Evolutionary conservation across 92 coral and sea anemone genomes (phyloP).

Genomic region (Zoanthus sansibaricus): DNA sequence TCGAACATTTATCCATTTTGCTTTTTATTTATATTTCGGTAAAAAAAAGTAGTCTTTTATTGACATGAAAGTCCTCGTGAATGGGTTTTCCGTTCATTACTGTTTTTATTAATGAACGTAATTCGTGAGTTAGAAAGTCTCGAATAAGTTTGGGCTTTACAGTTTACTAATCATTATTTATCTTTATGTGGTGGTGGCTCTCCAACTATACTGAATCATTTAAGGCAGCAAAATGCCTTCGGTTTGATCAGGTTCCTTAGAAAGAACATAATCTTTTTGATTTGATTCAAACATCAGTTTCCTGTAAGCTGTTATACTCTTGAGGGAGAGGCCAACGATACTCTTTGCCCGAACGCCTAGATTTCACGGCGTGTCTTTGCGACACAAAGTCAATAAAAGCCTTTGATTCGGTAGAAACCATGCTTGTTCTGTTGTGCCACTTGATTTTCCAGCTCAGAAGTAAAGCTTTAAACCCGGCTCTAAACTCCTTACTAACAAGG

Average conservation of each 20-base stretch:
- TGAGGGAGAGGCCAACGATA: conserved; percentile 1
- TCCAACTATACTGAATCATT: too few species aligned
- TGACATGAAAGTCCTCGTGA: too few species aligned
- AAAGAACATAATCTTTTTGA: not conserved
- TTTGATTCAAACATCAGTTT: conserved; percentile 7
- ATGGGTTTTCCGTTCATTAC: too few species aligned
- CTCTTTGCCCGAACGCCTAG: not conserved
- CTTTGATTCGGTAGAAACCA: conserved; percentile 1
- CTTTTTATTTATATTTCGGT: too few species aligned
- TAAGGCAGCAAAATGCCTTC: not conserved
- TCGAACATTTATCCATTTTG: too few species aligned
- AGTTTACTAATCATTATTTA: too few species aligned
- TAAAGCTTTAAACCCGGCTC: conserved; percentile 33
- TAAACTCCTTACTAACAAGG: conserved; percentile 19
- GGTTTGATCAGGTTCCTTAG: not conserved
- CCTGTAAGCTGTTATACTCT: conserved; percentile 17
- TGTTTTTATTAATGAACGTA: too few species aligned
- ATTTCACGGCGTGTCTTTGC: not conserved
- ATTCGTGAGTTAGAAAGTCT: too few species aligned
- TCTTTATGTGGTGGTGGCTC: too few species aligned
- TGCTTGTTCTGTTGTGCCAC: conserved; percentile 9
- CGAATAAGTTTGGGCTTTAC: too few species aligned
- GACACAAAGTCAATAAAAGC: not conserved
- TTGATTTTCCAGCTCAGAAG: conserved; percentile 37
- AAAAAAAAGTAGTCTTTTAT: too few species aligned